phyloP scores from a whole-genome alignment of 2,888 invertebrate genomes.

The Eilema depressum region DNA sequence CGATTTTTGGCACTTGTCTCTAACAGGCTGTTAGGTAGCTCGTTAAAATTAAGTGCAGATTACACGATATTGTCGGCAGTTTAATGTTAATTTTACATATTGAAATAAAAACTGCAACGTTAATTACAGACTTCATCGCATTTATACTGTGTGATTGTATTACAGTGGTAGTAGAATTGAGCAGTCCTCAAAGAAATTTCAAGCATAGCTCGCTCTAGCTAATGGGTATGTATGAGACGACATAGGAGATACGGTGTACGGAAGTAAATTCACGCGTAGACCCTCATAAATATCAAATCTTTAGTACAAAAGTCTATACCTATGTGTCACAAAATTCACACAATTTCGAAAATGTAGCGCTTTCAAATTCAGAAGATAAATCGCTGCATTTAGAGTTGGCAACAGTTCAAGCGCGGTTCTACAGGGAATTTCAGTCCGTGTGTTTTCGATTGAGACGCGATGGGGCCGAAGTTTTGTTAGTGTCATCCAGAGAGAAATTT shows the following conservation, averaged over 20 bases:
- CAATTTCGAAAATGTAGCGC: not conserved
- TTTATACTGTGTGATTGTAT: too few species aligned
- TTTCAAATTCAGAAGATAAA: not conserved
- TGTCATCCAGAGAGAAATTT: slow-evolving; percentile 78
- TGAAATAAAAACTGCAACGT: too few species aligned
- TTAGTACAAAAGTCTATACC: not conserved
- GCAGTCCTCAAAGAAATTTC: too few species aligned
- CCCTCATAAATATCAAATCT: not conserved
- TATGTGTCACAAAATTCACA: not conserved
- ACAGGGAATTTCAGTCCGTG: slow-evolving; percentile 40
- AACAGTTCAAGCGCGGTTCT: slow-evolving; percentile 2
- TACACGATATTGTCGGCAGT: not conserved
- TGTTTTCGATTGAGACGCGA: slow-evolving; percentile 57
- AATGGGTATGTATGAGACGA: too few species aligned
- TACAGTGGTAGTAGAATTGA: too few species aligned
- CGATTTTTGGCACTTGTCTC: not conserved
- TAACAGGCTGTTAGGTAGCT: not conserved
- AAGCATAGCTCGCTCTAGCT: too few species aligned
- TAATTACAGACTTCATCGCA: too few species aligned
- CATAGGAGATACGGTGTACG: too few species aligned
- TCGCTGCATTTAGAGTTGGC: slow-evolving; percentile 8
- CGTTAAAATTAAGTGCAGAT: not conserved
- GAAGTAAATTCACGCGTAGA: too few species aligned
- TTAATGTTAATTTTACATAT: too few species aligned
- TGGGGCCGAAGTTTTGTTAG: slow-evolving; percentile 72